phyloP scores from a whole-genome alignment of 2,888 invertebrate genomes.

The Drosophila imparisetae region DNA sequence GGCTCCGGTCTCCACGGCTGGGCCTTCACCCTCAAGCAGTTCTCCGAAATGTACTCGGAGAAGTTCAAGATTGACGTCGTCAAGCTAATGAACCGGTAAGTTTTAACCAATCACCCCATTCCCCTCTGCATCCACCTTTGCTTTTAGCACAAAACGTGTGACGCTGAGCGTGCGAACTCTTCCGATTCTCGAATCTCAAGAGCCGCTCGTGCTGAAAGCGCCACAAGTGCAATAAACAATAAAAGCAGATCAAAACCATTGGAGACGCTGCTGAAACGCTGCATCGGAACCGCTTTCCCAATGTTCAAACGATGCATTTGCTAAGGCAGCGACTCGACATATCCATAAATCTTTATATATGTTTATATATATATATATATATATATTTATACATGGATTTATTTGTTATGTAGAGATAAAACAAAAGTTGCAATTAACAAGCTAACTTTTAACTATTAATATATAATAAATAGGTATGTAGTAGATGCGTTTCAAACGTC shows the following conservation, averaged over 20 bases:
- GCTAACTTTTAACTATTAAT: background rate
- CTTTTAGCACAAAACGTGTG: conserved; percentile 85
- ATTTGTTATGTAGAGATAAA: too few species aligned
- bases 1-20: conserved; percentile 99
- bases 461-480: too few species aligned
- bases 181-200: conserved; percentile 35
- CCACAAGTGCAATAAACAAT: conserved; percentile 88
- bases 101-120: conserved; percentile 13
- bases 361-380: background rate
- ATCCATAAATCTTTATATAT: background rate
- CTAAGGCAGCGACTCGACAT: conserved; percentile 84
- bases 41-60: conserved; percentile 99
- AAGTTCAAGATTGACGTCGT: conserved; percentile 99
- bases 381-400: background rate
- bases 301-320: conserved; percentile 89
- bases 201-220: conserved; percentile 73
- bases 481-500: background rate
- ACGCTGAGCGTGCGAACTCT: conserved; percentile 70
- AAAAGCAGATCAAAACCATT: conserved; percentile 87
- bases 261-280: conserved; percentile 88
- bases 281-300: conserved; percentile 92
- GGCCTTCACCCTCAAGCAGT: conserved; percentile 99
- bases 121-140: conserved; percentile 4
- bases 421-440: too few species aligned
- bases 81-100: conserved; percentile 96